Percentiles rank a stretch among this genome's conserved stretches.
Evolutionary conservation across 2,113 vertebrate species (phyloP).

Genomic region (Microtus oregoni): DNA sequence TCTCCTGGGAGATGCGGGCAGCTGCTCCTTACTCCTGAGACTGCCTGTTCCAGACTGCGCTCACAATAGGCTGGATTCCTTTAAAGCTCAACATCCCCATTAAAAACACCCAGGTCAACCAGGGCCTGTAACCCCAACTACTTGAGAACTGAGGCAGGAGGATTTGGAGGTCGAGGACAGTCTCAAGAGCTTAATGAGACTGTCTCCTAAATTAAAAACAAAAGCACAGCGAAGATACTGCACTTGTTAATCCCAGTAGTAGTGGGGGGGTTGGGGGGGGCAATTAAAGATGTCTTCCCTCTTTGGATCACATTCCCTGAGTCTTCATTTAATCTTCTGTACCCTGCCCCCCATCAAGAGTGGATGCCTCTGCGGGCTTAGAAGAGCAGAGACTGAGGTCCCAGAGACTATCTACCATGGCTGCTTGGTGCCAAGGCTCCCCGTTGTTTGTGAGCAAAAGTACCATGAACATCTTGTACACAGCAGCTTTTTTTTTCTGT

Average conservation of each 20-base stretch:
- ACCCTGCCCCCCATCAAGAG: accelerated
- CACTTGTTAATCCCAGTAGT: neutral
- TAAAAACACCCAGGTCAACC: neutral
- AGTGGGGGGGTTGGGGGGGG: too few species aligned
- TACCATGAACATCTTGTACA: neutral
- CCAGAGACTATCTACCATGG: neutral
- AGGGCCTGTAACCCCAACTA: neutral
- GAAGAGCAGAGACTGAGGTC: neutral
- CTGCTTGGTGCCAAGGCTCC: neutral
- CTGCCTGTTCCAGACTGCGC: neutral
- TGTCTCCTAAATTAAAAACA: neutral
- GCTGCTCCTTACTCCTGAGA: neutral
- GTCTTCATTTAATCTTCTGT: neutral
- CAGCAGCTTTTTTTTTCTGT: too few species aligned
- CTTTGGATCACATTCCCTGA: neutral
- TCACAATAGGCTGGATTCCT: neutral
- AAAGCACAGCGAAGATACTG: neutral
- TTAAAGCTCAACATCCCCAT: neutral
- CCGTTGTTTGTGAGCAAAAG: neutral
- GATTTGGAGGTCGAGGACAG: neutral
- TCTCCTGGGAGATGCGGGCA: conserved; percentile 59
- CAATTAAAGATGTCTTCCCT: neutral
- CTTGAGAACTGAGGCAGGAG: neutral
- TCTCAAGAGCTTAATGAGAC: neutral
- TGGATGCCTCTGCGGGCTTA: neutral